Evolutionary conservation across 2,797 vertebrate species (phyloP).

Genomic region (Acanthiza pusilla): DNA sequence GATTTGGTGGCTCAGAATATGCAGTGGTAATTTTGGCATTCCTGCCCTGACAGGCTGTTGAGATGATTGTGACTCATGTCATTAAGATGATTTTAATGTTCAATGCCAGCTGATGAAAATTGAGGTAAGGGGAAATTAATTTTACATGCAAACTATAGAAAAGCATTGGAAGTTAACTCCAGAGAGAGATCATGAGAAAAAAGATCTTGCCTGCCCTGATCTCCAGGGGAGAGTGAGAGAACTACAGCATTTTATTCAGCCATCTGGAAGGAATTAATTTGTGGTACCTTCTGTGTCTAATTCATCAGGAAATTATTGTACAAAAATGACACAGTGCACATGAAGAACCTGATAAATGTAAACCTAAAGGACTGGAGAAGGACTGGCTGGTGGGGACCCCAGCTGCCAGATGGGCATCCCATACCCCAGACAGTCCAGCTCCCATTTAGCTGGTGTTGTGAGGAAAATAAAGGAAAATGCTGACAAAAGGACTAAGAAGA

Average conservation of each 20-base stretch:
- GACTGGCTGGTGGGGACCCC: not conserved
- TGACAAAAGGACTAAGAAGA: not conserved
- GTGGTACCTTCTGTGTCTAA: conserved; percentile 35
- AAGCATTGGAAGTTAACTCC: conserved; percentile 18
- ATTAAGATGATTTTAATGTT: conserved; percentile 37
- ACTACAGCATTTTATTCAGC: conserved; percentile 18
- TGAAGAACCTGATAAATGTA: not conserved
- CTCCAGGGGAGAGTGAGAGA: not conserved
- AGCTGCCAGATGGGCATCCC: not conserved
- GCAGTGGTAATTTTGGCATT: conserved; percentile 20
- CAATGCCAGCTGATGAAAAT: conserved; percentile 38
- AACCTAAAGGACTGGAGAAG: not conserved
- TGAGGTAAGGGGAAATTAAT: conserved; percentile 48
- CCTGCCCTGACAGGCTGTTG: not conserved
- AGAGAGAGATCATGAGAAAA: conserved; percentile 2
- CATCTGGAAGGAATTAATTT: conserved; percentile 60
- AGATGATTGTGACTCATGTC: conserved; percentile 24
- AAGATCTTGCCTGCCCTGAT: not conserved
- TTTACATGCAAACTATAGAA: conserved; percentile 20
- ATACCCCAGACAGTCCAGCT: not conserved
- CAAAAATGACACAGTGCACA: not conserved
- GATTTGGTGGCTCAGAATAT: not conserved
- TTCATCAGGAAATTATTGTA: conserved; percentile 27
- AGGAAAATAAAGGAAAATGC: not conserved
- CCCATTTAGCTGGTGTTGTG: not conserved